A percentile compares a stretch with the other conserved stretches of the same genome.
Evolutionary conservation across 64 coral and sea anemone genomes (phyloP).

Genomic region (Porites australiensis): DNA sequence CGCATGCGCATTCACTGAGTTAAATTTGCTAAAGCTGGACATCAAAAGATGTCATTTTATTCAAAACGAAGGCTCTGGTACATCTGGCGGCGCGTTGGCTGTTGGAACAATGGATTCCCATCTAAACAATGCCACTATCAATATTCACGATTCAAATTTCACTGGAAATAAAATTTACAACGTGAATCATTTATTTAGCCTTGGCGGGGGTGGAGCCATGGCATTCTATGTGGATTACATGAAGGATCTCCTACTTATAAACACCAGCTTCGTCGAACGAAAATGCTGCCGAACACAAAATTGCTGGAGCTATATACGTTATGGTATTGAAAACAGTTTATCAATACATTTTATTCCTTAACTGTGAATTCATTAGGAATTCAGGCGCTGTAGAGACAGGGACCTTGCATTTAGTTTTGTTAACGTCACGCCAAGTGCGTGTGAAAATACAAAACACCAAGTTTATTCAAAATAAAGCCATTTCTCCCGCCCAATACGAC

Average conservation of each 20-base stretch:
- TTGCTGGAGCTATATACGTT: background rate
- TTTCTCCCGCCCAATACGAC: background rate
- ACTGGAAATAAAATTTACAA: background rate
- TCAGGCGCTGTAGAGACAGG: background rate
- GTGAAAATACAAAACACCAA: background rate
- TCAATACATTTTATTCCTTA: too few relatives aligned
- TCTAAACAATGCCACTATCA: background rate
- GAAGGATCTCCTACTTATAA: background rate
- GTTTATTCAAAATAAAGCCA: constrained; percentile 10
- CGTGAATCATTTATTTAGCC: too few relatives aligned
- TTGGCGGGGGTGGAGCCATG: background rate
- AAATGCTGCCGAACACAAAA: background rate
- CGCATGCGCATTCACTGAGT: constrained; percentile 7
- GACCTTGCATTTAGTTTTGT: background rate
- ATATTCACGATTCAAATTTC: constrained; percentile 7
- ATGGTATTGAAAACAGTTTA: background rate
- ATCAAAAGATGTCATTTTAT: constrained; percentile 6
- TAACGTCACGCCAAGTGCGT: background rate
- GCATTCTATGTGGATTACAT: background rate
- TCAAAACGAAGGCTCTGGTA: background rate
- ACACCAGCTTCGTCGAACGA: background rate
- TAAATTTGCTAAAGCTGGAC: background rate
- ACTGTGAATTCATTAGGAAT: background rate
- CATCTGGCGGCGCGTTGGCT: background rate
- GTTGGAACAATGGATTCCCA: background rate